These are phyloP conservation scores for Idaea aversata DNA, from an alignment of 2,888 invertebrate species.

Conservation along the genomic window DNA sequence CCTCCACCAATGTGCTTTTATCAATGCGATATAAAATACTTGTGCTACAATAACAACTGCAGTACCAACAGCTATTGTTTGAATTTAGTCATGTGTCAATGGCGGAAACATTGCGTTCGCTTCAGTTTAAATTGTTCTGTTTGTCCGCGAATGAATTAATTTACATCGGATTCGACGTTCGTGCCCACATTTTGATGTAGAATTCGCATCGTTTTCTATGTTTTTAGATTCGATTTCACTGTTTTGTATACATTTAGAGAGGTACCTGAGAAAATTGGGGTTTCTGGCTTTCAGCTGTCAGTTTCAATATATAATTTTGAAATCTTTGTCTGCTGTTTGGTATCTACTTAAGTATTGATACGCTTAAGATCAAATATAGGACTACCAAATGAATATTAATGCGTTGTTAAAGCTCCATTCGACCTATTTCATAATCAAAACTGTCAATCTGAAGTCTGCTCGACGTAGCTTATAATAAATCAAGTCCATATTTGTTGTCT, in stretches of 20 bases:
- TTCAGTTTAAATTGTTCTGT: slow-evolving; percentile 26
- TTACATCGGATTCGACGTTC: background rate
- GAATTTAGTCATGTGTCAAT: slow-evolving; percentile 28
- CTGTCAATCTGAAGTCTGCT: slow-evolving; percentile 15
- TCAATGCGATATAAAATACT: slow-evolving; percentile 31
- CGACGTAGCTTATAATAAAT: slow-evolving; percentile 45
- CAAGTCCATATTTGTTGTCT: slow-evolving; percentile 53
- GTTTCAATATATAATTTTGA: background rate
- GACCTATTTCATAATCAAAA: slow-evolving; percentile 5
- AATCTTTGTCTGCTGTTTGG: background rate
- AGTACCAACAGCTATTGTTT: slow-evolving; percentile 19
- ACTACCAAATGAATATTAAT: background rate
- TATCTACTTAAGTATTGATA: background rate
- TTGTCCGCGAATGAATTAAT: slow-evolving; percentile 15
- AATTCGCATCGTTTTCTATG: background rate
- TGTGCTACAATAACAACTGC: slow-evolving; percentile 20
- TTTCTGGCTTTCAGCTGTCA: background rate
- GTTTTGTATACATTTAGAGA: background rate
- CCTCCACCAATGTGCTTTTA: slow-evolving; percentile 33
- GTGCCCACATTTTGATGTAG: background rate
- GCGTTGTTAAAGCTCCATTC: background rate
- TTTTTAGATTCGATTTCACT: background rate
- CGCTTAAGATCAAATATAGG: background rate
- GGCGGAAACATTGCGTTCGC: slow-evolving; percentile 24
- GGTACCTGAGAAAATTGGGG: slow-evolving; percentile 1